Base-by-base conservation (phyloP, 2,888 invertebrate species). In the Coremacera marginata region DNA sequence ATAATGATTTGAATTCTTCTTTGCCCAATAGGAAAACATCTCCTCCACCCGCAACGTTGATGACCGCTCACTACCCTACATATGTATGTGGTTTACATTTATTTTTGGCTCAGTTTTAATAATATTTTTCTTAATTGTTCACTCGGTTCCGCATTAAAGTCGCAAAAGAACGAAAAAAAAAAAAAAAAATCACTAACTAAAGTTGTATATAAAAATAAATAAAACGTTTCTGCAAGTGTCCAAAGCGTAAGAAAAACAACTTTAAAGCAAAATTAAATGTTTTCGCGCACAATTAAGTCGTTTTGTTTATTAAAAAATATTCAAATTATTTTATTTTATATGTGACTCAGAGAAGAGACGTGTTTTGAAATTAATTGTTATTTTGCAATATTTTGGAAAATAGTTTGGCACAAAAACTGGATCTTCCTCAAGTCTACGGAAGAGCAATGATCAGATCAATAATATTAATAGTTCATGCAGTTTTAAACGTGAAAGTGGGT, bases 21-120 rank as follows among this genome's bases (percentile, higher is more conserved):
- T 83, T 22, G 55, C 75, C 83, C 82, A 84, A 76, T 84, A 82
- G 11, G 82, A 82, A 80, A 85, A 83, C 85, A 86, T 85, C 51
- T 14, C 51, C 62, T 49, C 68, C n/a, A 34, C 52, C 52, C 27
- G 73, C 55, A 65, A 65, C 76, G 60, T 76, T 75, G 57, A 70
- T 70, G 70, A 44, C 44, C 11, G 14, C 44, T 44, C 44, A 44
- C 44, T 44, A 11, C 14, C 44, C 14, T 44, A 44, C 44, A 44
- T 44, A 14, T 44, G 44, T 44, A 14, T 44, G 44, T 14, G 44
- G 44, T 57, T 57, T 60, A 55, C 57, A 34, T 22, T 76, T 62
- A 9, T 65, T 51, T 44, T 19, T 37, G 22, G 52, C 25, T 57
- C 25, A 27, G 22, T 65, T 65, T 51, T n/a, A 22, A 55, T 19